Base-by-base conservation (phyloP, 2,113 vertebrate species). In the Hyperopisus bebe region DNA sequence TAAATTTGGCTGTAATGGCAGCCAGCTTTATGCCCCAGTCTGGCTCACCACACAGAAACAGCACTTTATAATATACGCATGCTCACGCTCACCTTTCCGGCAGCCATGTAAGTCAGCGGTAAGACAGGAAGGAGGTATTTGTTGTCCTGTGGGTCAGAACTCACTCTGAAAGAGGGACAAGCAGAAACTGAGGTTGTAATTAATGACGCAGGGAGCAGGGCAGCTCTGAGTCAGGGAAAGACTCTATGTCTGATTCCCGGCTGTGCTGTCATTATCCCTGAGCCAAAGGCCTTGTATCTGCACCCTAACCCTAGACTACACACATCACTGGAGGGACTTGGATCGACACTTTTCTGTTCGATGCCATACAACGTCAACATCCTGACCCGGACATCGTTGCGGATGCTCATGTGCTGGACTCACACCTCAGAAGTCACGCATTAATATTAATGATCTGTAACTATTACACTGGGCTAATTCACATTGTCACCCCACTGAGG, bases 371-470 rank as follows among this genome's bases (percentile, higher is more conserved):
- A 77, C 31, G 17, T 35, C 35, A 35, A 77, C 13, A 83, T 50
- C 82, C 46, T 88, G 88, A 87, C 39, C 48, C 31, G 2, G 9
- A 27, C 31, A 24, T 21, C 7, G 44, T 66, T 84, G 84, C 19
- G 31, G 42, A 51, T 91, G 89, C 89, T 91, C 91, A 91, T 90
- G 84, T 90, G 90, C 89, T 66, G 83, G 86, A 90, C 90, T 46
- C 44, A 88, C 86, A 62, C 70, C 77, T 88, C 17, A 83, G 19
- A 44, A 86, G 47, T 90, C 77, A 88, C 58, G 87, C 44, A 92
- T 93, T 91, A 91, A 90, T 92, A 90, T 92, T 91, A 91, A 91
- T 91, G 90, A 51, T 62, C 10, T 70, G 62, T 70, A 70, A 31
- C 62, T 70, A 70, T 70, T 90, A 70, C 90, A 87, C 91, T 89